These are phyloP conservation scores for Apteryx owenii DNA, from an alignment of 2,113 vertebrate species.

Conservation along the genomic window DNA sequence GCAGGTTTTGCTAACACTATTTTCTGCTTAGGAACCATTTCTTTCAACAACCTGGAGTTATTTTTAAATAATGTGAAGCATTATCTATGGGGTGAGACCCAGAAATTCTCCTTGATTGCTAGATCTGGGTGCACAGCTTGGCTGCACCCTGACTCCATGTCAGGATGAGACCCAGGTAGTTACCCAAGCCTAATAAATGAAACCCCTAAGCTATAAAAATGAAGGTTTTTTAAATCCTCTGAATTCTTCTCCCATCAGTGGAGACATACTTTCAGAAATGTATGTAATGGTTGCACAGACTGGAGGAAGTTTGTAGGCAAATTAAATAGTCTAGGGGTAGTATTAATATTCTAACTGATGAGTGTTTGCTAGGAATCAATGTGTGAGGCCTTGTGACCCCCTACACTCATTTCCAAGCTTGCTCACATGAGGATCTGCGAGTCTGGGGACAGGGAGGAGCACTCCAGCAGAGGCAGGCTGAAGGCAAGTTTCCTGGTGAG, in stretches of 20 bases:
- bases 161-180: neutral
- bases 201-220: neutral
- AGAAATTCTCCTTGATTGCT: neutral
- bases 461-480: neutral
- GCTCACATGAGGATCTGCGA: neutral
- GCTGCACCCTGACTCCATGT: neutral
- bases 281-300: neutral
- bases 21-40: neutral
- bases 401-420: neutral
- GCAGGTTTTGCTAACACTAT: neutral
- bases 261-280: neutral
- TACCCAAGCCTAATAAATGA: fast-evolving
- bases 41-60: neutral
- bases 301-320: neutral
- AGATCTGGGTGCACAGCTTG: neutral
- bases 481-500: neutral
- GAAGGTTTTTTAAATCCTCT: neutral
- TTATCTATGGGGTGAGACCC: neutral
- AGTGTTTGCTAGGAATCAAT: neutral
- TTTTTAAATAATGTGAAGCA: neutral
- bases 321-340: neutral
- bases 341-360: neutral
- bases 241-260: neutral
- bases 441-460: neutral
- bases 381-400: neutral